These are phyloP conservation scores for Cichladusa arquata DNA, from an alignment of 2,113 vertebrate species.

Conservation along the genomic window DNA sequence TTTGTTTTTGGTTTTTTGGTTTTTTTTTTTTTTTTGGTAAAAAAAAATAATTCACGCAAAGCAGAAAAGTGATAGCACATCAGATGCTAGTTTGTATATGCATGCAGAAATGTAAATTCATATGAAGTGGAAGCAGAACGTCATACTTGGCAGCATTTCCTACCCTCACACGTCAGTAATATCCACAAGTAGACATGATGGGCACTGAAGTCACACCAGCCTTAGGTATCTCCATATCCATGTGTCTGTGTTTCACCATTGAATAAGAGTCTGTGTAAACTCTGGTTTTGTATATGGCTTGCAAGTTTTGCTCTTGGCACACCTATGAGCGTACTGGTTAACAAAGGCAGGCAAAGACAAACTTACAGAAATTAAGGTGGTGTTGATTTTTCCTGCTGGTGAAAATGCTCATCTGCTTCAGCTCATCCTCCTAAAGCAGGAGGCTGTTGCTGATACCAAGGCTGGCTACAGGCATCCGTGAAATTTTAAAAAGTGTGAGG, in stretches of 20 bases:
- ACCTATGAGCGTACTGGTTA: not conserved
- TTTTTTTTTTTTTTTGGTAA: not conserved
- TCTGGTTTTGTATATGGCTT: not conserved
- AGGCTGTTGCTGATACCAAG: not conserved
- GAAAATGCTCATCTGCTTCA: not conserved
- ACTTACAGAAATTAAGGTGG: not conserved
- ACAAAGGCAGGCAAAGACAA: not conserved
- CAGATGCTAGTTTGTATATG: not conserved
- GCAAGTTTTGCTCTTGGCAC: not conserved
- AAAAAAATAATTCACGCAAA: not conserved
- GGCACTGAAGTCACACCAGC: not conserved
- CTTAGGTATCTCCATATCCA: rapidly evolving
- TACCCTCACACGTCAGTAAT: not conserved
- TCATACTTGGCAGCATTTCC: not conserved
- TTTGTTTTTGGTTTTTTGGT: too few relatives aligned
- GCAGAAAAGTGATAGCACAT: not conserved
- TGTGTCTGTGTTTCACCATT: not conserved
- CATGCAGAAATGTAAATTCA: not conserved
- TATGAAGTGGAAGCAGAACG: not conserved
- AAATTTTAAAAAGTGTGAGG: not conserved
- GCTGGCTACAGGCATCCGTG: not conserved
- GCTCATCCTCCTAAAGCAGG: not conserved
- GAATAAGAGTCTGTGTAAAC: not conserved
- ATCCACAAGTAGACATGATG: not conserved
- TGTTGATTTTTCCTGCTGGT: not conserved